These are phyloP conservation scores for Onychorhynchus coronatus DNA, from an alignment of 2,113 vertebrate species.

Conservation along the genomic window DNA sequence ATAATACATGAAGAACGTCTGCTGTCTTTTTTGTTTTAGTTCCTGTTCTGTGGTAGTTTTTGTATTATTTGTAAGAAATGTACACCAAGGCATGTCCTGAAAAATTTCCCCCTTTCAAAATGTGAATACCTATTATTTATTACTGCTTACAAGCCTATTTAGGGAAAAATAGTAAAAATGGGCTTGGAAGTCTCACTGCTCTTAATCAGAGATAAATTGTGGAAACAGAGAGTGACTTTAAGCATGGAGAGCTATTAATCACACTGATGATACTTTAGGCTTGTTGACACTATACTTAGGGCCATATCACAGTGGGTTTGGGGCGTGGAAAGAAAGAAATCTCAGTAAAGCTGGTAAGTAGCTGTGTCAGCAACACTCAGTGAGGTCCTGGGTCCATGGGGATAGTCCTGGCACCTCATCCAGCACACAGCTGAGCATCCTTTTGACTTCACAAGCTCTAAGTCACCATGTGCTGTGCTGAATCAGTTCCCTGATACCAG, in stretches of 20 bases:
- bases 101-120: conserved; percentile 10
- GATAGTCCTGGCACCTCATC: background rate
- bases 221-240: background rate
- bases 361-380: background rate
- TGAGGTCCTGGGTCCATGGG: fast-evolving
- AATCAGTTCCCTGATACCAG: background rate
- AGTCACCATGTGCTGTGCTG: background rate
- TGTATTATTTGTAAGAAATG: conserved; percentile 36
- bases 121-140: conserved; percentile 8
- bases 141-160: conserved; percentile 25
- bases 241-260: conserved; percentile 27
- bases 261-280: conserved; percentile 2
- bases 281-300: background rate
- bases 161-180: conserved; percentile 27
- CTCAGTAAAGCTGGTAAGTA: background rate
- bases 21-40: conserved; percentile 27
- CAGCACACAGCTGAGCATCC: background rate
- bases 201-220: conserved; percentile 41
- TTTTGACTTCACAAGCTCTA: background rate
- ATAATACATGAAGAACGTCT: conserved; percentile 34
- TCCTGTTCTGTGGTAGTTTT: conserved; percentile 28
- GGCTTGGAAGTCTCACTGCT: conserved; percentile 13
- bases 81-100: conserved; percentile 42
- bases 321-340: background rate
- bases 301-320: background rate